These are phyloP conservation scores for Ypsolopha scabrella DNA, from an alignment of 2,888 invertebrate species.

Conservation along the genomic window DNA sequence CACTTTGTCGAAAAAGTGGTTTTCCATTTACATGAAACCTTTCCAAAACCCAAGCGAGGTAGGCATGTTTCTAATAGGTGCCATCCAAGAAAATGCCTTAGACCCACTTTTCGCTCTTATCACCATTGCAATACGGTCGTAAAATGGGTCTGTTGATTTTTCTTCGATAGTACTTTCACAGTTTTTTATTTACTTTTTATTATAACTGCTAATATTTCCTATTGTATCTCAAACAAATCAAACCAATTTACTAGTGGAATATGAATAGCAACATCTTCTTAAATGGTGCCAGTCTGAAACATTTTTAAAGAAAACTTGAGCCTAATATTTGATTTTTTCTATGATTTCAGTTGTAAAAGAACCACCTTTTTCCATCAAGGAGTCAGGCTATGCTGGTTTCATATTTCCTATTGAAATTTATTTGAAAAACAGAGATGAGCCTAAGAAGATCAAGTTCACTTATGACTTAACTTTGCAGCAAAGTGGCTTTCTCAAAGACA, in stretches of 20 bases:
- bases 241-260: neutral
- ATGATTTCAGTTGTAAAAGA: constrained; percentile 84
- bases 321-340: constrained; percentile 10
- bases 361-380: constrained; percentile 90
- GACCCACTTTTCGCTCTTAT: too few relatives aligned
- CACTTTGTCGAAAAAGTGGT: constrained; percentile 94
- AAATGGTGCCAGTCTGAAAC: neutral
- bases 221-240: neutral
- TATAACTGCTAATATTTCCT: too few relatives aligned
- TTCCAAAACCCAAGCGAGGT: constrained; percentile 93
- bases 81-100: neutral
- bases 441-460: constrained; percentile 83
- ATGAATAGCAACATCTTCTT: neutral
- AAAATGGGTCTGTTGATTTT: too few relatives aligned
- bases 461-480: constrained; percentile 90
- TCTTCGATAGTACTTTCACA: neutral
- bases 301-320: neutral
- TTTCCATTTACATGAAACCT: constrained; percentile 91
- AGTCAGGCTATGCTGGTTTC: constrained; percentile 98
- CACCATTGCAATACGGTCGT: too few relatives aligned
- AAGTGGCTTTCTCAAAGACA: constrained; percentile 82
- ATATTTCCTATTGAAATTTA: constrained; percentile 90
- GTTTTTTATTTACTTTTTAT: neutral
- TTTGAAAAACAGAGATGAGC: constrained; percentile 90
- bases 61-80: constrained; percentile 23